phyloP scores from a whole-genome alignment of 2,888 invertebrate genomes.

The Agriopis marginaria region DNA sequence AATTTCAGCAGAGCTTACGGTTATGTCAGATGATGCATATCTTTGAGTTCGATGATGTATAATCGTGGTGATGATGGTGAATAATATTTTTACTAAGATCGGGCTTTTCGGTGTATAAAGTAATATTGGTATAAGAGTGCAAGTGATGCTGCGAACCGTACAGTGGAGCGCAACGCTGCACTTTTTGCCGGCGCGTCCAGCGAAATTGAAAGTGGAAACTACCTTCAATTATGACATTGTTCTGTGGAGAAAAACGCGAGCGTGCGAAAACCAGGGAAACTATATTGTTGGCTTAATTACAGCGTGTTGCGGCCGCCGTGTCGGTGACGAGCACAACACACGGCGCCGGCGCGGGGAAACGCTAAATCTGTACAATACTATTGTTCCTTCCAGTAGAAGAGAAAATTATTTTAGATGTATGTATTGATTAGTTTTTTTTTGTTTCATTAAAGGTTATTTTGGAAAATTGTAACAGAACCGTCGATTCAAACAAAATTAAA shows the following conservation, averaged over 20 bases:
- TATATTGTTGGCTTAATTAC: slow-evolving; percentile 44
- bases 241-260: slow-evolving; percentile 69
- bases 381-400: not conserved
- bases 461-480: not conserved
- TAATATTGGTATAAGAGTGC: not conserved
- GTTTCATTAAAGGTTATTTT: no score
- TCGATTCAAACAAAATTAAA: no score
- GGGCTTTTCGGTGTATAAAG: no score
- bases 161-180: slow-evolving; percentile 36
- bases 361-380: not conserved
- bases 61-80: no score
- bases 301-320: slow-evolving; percentile 16
- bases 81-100: no score
- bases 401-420: not conserved
- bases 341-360: slow-evolving; percentile 14
- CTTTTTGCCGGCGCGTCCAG: slow-evolving; percentile 71
- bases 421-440: no score
- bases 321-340: not conserved
- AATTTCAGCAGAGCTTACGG: no score
- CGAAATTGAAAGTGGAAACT: slow-evolving; percentile 84
- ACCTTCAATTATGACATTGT: slow-evolving; percentile 79
- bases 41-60: no score
- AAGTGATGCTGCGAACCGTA: slow-evolving; percentile 47
- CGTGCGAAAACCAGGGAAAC: slow-evolving; percentile 65
- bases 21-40: no score